Conservation (phyloP, 2,113 vertebrate genomes). For the Microcebus murinus region DNA sequence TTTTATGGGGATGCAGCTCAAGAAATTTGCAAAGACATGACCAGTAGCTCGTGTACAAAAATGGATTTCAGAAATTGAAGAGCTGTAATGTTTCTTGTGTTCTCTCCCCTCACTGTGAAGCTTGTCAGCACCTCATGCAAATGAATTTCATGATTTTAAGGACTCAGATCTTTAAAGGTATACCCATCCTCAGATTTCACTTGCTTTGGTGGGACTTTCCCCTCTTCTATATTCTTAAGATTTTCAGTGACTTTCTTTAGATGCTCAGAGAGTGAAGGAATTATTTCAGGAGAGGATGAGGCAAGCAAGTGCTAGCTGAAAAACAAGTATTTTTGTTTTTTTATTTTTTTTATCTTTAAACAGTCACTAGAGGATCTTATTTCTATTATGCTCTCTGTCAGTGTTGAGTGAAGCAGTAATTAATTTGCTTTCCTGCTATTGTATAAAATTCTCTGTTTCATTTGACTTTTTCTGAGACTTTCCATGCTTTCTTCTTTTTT, state of each 20-base stretch:
- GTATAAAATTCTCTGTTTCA: conserved; percentile 54
- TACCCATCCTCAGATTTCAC: not conserved
- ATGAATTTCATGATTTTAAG: conserved; percentile 45
- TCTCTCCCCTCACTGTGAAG: conserved; percentile 21
- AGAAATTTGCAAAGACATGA: conserved; percentile 65
- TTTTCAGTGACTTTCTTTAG: not conserved
- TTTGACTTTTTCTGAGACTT: conserved; percentile 47
- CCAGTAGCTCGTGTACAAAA: not conserved
- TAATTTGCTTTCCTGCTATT: conserved; percentile 66
- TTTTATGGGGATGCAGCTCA: conserved; percentile 57
- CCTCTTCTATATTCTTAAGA: not conserved
- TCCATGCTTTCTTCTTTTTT: conserved; percentile 45
- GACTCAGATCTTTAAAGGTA: conserved; percentile 41
- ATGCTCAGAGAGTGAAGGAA: not conserved
- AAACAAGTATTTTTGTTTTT: not conserved
- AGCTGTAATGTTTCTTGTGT: conserved; percentile 24
- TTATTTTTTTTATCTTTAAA: conserved; percentile 36
- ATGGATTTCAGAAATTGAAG: conserved; percentile 46
- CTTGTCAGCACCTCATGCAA: conserved; percentile 62
- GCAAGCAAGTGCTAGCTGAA: not conserved
- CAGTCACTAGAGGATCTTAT: conserved; percentile 50
- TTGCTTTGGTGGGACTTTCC: not conserved
- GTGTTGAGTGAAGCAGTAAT: conserved; percentile 65
- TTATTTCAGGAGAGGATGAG: conserved; percentile 29
- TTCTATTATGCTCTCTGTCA: conserved; percentile 61